These are phyloP conservation scores for Corythornis vintsioides DNA, from an alignment of 2,113 vertebrate species.

Conservation along the genomic window DNA sequence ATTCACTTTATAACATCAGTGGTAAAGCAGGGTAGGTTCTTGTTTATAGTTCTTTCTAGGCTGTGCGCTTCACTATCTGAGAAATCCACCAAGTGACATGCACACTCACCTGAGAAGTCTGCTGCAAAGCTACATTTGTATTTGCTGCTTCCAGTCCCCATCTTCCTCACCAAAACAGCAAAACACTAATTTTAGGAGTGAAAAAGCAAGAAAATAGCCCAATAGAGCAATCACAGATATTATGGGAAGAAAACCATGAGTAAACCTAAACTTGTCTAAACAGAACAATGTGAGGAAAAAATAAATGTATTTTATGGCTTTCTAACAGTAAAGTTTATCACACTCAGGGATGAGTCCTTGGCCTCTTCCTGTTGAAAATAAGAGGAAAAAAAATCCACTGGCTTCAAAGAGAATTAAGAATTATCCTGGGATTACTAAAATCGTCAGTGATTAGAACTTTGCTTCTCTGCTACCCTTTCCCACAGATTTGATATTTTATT, in stretches of 20 bases:
- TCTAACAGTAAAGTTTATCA: constrained; percentile 2
- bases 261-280: not conserved
- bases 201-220: not conserved
- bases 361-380: constrained; percentile 42
- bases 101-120: not conserved
- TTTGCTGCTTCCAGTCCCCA: not conserved
- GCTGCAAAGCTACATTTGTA: not conserved
- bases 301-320: not conserved
- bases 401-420: constrained; percentile 52
- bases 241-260: not conserved
- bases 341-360: not conserved
- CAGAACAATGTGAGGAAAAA: constrained; percentile 5
- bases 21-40: not conserved
- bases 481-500: constrained; percentile 33
- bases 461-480: constrained; percentile 41
- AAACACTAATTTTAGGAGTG: not conserved
- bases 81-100: not conserved
- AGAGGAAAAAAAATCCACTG: not conserved
- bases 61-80: not conserved
- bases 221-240: not conserved
- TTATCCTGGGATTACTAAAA: constrained; percentile 36
- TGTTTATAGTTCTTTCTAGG: not conserved
- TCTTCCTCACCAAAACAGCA: not conserved
- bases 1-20: not conserved
- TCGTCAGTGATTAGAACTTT: not conserved